Evolutionary conservation across 2,888 invertebrate genomes (phyloP).

Genomic region (Ectemnius lituratus): DNA sequence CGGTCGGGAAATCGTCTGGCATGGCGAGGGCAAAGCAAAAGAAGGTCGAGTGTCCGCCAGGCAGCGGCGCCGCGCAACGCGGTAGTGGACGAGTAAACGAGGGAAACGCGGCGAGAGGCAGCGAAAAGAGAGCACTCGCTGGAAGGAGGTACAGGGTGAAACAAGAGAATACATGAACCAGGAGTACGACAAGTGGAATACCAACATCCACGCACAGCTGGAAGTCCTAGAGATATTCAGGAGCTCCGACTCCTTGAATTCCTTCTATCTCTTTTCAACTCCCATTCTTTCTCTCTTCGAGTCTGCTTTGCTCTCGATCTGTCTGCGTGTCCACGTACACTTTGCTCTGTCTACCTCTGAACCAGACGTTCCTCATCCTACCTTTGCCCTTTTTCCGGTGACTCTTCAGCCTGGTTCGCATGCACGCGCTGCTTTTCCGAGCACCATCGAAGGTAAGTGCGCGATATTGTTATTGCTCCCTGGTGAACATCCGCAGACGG

Average conservation of each 20-base stretch:
- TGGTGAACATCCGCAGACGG: constrained; percentile 45
- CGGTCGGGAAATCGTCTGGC: constrained; percentile 38
- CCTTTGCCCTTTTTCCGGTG: constrained; percentile 47
- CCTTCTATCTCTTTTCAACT: constrained; percentile 6
- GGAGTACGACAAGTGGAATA: constrained; percentile 42
- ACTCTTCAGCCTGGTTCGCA: constrained; percentile 42
- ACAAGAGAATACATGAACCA: constrained; percentile 14
- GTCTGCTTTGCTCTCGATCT: too few species aligned
- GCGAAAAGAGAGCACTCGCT: neutral
- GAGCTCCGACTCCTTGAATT: constrained; percentile 44
- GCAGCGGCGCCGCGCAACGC: constrained; percentile 12
- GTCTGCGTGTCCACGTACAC: too few species aligned
- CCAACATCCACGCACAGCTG: constrained; percentile 55
- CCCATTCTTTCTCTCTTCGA: neutral
- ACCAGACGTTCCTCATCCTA: too few species aligned
- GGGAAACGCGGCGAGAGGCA: constrained; percentile 14
- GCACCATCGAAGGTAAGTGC: constrained; percentile 47
- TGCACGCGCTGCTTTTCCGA: constrained; percentile 44
- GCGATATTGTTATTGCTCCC: constrained; percentile 65
- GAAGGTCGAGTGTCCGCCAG: constrained; percentile 21
- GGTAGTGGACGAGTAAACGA: constrained; percentile 46
- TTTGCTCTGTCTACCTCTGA: too few species aligned
- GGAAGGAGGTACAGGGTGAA: neutral
- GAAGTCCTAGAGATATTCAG: constrained; percentile 57
- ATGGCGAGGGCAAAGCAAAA: constrained; percentile 28